Evolutionary conservation across 2,797 vertebrate genomes (phyloP), one percentile per base, ranked within the genome.

Genomic region (Danionella dracula): DNA sequence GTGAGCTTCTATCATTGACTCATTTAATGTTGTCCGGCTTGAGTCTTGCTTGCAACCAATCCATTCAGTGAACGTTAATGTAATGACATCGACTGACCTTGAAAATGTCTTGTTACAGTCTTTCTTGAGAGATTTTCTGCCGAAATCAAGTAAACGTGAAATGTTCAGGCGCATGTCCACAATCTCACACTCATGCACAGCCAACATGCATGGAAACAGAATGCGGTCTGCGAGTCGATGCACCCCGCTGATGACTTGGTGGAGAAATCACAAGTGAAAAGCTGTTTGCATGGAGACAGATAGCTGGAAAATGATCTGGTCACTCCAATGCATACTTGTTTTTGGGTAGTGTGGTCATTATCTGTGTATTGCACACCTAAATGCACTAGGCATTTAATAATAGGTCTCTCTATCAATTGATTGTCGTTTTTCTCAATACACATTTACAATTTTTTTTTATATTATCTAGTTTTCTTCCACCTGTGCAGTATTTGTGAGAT

Each of bases 301-400:
- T 45, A 59, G 56, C 40, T 19, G 58, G 44, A 41, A 44, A 41
- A 27, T 42, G 44, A 63, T 48, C 41, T 35, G n/a, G n/a, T 17
- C 5, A 4, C 49, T 46, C 29, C n/a, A n/a, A n/a, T n/a, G n/a
- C n/a, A n/a, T n/a, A n/a, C n/a, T n/a, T n/a, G n/a, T n/a, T n/a
- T n/a, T n/a, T n/a, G n/a, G n/a, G n/a, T n/a, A n/a, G n/a, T n/a
- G n/a, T n/a, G n/a, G n/a, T n/a, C n/a, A n/a, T n/a, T n/a, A 51
- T 56, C 65, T 61, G 55, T 60, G 63, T 57, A 73, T 44, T 12
- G 45, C 45, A n/a, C 77, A 78, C 73, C 67, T 84, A 83, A 87
- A 82, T 82, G 78, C 73, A 73, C 68, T 71, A 74, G 77, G 61
- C 77, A 81, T 58, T 77, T 84, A 77, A 85, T 86, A 83, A 78